Base-by-base conservation (phyloP, 2,888 invertebrate species). In the Papilio demoleus region DNA sequence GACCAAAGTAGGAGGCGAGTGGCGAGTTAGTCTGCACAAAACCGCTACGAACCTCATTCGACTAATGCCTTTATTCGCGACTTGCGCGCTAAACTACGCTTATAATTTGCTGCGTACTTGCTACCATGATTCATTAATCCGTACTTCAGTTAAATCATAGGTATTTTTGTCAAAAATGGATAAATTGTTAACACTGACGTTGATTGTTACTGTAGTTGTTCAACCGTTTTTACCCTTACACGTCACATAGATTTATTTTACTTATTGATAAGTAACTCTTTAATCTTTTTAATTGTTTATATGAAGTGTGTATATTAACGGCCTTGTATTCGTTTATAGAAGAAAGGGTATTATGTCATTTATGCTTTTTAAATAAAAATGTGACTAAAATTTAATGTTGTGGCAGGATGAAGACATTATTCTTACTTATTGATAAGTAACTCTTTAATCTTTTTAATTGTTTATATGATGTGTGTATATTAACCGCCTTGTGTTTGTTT, bases 31-130 rank as follows among this genome's bases (percentile, higher is more conserved):
- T 12, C 70, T 74, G 75, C 72, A 67, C 68, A 53, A 73, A 71
- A 76, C 76, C 76, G 76, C 75, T 77, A 74, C 63, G 67, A 75
- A 74, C 67, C n/a, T n/a, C n/a, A 60, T 61, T 65, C 53, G 66
- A 67, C 59, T 62, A 66, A 67, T 68, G 64, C 60, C 61, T 42
- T 24, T 27, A 27, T 56, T 3, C 17, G 31, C 17, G 31, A 56
- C 17, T 36, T 70, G 59, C 68, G 68, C 34, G n/a, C 17, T 22
- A 62, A 53, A 71, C 65, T 60, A 50, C 65, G 64, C 53, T 69
- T 65, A 64, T 56, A 40, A 9, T 11, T 19, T 4, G 11, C 12
- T n/a, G 12, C 22, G 47, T 6, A 19, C 5, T 9, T 50, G 2
- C 24, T 50, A 47, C 22, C 0, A 42, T 6, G 9, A 19, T 9